Conservation (phyloP, 2,888 invertebrate genomes). For the Ecliptopera silaceata region DNA sequence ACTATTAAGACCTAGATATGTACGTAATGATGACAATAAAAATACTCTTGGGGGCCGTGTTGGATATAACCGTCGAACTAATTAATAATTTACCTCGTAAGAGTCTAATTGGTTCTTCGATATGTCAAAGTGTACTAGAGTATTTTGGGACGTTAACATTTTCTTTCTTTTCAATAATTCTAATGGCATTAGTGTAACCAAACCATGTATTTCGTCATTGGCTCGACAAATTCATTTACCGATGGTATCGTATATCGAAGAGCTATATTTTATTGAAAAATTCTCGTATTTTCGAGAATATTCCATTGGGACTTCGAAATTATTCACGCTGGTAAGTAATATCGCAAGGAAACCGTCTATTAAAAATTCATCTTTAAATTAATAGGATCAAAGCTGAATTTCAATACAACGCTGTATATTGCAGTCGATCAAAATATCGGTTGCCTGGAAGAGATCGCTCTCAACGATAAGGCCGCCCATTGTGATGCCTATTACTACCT, state of each 20-base stretch:
- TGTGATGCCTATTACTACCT: too few species aligned
- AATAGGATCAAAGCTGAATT: background rate
- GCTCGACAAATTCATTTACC: background rate
- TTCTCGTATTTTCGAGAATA: background rate
- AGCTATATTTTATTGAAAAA: conserved; percentile 1
- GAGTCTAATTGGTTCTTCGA: conserved; percentile 10
- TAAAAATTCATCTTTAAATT: background rate
- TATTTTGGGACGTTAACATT: background rate
- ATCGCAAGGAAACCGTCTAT: background rate
- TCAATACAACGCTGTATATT: background rate
- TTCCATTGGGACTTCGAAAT: conserved; percentile 16
- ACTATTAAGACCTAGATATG: too few species aligned
- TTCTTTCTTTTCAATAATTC: too few species aligned
- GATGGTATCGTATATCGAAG: background rate
- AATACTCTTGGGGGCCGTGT: background rate
- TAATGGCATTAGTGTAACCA: too few species aligned
- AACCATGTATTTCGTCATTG: background rate
- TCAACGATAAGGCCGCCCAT: too few species aligned
- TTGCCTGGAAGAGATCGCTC: too few species aligned
- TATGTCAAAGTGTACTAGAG: conserved; percentile 13
- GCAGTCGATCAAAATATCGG: conserved; percentile 25
- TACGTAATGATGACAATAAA: background rate
- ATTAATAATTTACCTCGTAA: background rate
- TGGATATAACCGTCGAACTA: background rate
- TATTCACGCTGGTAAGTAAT: background rate